Evolutionary conservation across 30 jellyfish, hydroid and myxozoan species (phyloP), one percentile per base, ranked within the genome.

Genomic region (Nemopilema nomurai): DNA sequence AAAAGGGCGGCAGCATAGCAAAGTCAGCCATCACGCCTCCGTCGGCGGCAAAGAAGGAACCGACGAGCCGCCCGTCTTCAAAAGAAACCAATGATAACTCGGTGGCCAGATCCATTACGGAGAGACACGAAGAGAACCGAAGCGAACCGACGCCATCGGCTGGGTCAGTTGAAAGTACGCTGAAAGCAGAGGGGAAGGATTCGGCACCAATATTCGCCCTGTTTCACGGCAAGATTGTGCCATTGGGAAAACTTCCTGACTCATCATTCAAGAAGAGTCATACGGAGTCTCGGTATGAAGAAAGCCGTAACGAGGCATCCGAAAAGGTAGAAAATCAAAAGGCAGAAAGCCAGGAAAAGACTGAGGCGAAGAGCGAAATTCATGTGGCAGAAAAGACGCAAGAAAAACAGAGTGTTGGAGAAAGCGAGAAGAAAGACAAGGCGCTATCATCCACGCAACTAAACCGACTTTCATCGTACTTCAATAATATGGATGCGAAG

Each of bases 181-280:
- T 81, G 85, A 84, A 82, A 74, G 28, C 84, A 21, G 93, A 90
- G 73, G 89, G 87, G 66, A 92, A 76, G 50, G 93, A 88, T 24
- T 80, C 90, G 8, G 98, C 98, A 18, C 97, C 97, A 19, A 93
- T 93, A 24, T 93, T 93, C 67, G 98, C 98, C 16, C 83, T 79
- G 23, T 89, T 74, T 57, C 98, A 93, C 74, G 98, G 98, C 26
- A 93, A 89, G 74, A 89, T 93, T 31, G 96, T 93, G 16, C 97
- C 97, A 8, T 88, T 93, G 0, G 98, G 98, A 4, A 83, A 89
- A 68, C 76, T 93, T 52, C 96, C 96, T 13, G 98, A 89, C 33
- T 82, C 95, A 1, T 87, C 98, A 28, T 93, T 93, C 64, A 89
- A 89, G 69, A 92, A 92, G 71, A 83, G 96, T 63, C 98, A 79